These are phyloP conservation scores for Pollimyrus isidori DNA, from an alignment of 2,113 vertebrate genomes.

Conservation along the genomic window DNA sequence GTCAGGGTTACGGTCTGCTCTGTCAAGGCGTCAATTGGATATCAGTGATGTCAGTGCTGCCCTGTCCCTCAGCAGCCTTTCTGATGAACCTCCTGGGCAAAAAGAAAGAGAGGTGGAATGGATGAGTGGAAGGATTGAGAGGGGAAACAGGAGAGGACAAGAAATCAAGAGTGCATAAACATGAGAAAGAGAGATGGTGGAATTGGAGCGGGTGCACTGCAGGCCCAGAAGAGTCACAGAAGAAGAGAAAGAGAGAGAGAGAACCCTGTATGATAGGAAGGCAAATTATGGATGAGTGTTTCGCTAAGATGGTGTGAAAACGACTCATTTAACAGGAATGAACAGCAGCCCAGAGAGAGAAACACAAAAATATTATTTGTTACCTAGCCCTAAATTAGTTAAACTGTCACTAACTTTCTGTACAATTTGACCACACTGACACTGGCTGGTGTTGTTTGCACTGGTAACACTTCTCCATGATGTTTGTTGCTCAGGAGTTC, in stretches of 20 bases:
- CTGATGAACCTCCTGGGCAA: background rate
- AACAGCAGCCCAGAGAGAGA: background rate
- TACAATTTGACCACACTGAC: background rate
- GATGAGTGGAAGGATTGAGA: too few species aligned
- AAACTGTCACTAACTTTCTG: background rate
- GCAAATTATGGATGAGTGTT: conserved; percentile 33
- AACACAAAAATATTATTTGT: background rate
- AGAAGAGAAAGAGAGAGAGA: conserved; percentile 9
- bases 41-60: conserved; percentile 8
- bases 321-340: background rate
- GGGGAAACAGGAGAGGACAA: background rate
- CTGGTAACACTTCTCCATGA: background rate
- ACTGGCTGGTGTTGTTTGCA: background rate
- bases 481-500: background rate
- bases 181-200: background rate
- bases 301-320: conserved; percentile 30
- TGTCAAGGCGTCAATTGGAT: background rate
- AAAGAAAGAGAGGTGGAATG: background rate
- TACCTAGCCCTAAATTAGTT: background rate
- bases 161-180: background rate
- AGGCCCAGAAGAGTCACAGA: conserved; percentile 25
- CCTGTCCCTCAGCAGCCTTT: background rate
- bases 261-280: conserved; percentile 21
- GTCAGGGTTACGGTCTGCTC: background rate
- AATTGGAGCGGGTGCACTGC: conserved; percentile 15